Evolutionary conservation across 2,797 vertebrate species (phyloP).

Genomic region (Halcyon chelicuti): DNA sequence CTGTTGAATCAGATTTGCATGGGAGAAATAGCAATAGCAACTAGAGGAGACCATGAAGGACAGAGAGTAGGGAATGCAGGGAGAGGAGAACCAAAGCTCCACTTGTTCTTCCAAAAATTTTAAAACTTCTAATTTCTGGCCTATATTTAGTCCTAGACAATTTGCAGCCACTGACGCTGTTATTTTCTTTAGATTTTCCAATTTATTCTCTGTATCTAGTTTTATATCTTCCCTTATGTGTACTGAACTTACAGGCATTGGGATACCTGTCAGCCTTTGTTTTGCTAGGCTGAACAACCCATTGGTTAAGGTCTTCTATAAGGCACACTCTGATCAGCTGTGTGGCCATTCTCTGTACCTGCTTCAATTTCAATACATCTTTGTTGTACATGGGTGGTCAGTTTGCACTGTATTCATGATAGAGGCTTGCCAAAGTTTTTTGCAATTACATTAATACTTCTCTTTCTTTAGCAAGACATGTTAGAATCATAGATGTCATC

Average conservation of each 20-base stretch:
- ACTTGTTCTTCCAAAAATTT: not conserved
- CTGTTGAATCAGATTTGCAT: not conserved
- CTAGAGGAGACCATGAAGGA: not conserved
- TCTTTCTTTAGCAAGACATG: not conserved
- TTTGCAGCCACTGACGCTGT: not conserved
- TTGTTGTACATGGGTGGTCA: not conserved
- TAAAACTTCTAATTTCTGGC: not conserved
- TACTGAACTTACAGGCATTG: not conserved
- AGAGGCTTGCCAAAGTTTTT: not conserved
- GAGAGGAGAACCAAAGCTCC: not conserved
- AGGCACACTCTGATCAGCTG: not conserved
- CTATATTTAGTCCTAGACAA: not conserved
- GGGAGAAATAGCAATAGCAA: not conserved
- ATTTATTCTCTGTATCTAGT: not conserved
- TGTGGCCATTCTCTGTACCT: not conserved
- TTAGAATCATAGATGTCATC: constrained; percentile 13
- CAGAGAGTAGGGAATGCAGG: not conserved
- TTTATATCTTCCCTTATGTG: not conserved
- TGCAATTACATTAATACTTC: not conserved
- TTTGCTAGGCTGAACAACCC: not conserved
- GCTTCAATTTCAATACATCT: not conserved
- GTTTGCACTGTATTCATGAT: not conserved
- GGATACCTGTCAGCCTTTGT: not conserved
- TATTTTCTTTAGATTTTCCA: not conserved
- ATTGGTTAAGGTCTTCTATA: not conserved